Base-by-base conservation (phyloP, 64 coral and sea anemone species). In the Actinia tenebrosa region DNA sequence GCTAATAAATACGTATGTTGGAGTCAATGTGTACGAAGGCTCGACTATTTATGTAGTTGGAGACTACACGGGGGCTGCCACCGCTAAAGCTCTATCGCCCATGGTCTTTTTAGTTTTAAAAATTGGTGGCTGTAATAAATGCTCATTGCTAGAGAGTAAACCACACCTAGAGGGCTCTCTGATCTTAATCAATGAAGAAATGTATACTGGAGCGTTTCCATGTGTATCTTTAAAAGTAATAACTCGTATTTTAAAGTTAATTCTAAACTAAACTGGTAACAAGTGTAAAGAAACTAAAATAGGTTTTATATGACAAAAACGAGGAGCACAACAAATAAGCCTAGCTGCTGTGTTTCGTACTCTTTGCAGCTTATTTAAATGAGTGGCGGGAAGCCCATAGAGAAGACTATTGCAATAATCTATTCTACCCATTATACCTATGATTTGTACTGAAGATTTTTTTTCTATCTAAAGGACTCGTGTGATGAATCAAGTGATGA, bases 221-320 rank as follows among this genome's bases (percentile, higher is more conserved):
- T 52, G 80, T 56, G 58, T 84, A 1, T 30, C 82, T 59, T 26
- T 84, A 56, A 84, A 84, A 30, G 82, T 84, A 26, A 85, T 63
- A 64, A 44, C 3, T 18, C 7, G 55, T 19, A 85, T 63, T 63
- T 85, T 64, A 85, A 30, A 85, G 19, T 53, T 26, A 85, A 85
- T 85, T 64, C 19, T 85, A 85, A 22, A 85, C 44, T n/a, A 44
- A 27, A 44, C 58, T 1, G 83, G 83, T 1, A 85, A 54, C 83
- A 27, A 85, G 17, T 84, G 47, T 23, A 84, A 37, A 7, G 82
- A 15, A n/a, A 17, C 18, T 19, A 84, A 45, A 16, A 54, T 17
- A 16, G 82, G 82, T 19, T 46, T 56, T 17, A 84, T 84, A 84
- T 84, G 82, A 55, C 27, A 59, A 84, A 25, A n/a, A 56, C 82